Percentiles rank a stretch among this genome's conserved stretches.
Evolutionary conservation across 2,888 invertebrate genomes (phyloP).

Genomic region (Aleiodes alternator): DNA sequence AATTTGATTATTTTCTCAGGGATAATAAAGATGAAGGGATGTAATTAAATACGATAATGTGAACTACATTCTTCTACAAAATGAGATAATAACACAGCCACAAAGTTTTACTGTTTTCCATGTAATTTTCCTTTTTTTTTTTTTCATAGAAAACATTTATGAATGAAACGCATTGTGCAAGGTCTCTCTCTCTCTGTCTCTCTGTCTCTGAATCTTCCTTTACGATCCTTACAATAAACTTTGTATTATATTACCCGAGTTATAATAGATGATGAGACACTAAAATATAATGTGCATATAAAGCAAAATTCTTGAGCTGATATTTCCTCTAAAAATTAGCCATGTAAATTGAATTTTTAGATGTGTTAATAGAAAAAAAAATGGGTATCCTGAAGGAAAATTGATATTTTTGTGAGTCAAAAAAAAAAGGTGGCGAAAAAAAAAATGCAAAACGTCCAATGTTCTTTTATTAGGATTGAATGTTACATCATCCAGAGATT

Average conservation of each 20-base stretch:
- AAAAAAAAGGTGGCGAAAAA: not conserved
- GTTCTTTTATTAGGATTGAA: conserved; percentile 19
- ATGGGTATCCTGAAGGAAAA: conserved; percentile 1
- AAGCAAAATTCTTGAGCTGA: not conserved
- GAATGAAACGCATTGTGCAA: conserved; percentile 6
- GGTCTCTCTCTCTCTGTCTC: not conserved
- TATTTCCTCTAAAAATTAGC: conserved; percentile 1
- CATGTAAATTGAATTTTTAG: conserved; percentile 12
- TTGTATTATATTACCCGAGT: conserved; percentile 17
- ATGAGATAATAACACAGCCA: not conserved
- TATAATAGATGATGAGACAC: conserved; percentile 22
- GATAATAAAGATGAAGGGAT: no score
- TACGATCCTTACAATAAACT: conserved; percentile 19
- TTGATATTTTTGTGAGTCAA: not conserved
- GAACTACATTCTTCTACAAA: not conserved
- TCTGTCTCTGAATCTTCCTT: not conserved
- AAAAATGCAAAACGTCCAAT: not conserved
- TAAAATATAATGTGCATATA: conserved; percentile 18
- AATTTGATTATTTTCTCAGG: no score
- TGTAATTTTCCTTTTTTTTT: not conserved
- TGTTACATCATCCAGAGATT: conserved; percentile 8
- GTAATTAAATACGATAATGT: not conserved
- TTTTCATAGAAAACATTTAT: not conserved
- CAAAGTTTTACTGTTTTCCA: not conserved
- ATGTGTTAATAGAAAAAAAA: conserved; percentile 5